A percentile compares a stretch with the other conserved stretches of the same genome.
Evolutionary conservation across 2,113 vertebrate genomes (phyloP).

Genomic region (Colistium nudipinnis): DNA sequence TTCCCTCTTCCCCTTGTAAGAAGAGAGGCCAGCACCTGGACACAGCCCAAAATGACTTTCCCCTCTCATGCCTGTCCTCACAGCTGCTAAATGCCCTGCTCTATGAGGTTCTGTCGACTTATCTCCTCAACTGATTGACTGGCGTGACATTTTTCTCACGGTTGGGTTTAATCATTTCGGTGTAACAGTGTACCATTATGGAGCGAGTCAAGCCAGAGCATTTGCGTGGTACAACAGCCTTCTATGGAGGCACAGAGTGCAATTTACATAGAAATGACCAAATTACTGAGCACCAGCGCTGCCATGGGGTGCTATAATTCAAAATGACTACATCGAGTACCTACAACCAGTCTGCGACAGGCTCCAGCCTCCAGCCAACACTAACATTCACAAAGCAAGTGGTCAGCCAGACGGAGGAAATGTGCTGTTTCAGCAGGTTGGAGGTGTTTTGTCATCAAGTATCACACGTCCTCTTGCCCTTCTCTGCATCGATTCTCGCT

Average conservation of each 20-base stretch:
- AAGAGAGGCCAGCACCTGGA: conserved; percentile 54
- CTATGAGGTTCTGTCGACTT: conserved; percentile 29
- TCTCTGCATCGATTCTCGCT: conserved; percentile 67
- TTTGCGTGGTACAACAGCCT: conserved; percentile 53
- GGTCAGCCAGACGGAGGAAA: conserved; percentile 63
- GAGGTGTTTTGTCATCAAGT: conserved; percentile 74
- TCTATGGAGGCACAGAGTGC: conserved; percentile 54
- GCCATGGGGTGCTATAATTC: conserved; percentile 66
- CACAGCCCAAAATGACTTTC: conserved; percentile 53
- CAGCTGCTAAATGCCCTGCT: conserved; percentile 23
- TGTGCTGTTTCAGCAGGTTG: conserved; percentile 74
- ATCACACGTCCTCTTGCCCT: conserved; percentile 64
- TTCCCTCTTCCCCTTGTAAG: conserved; percentile 33
- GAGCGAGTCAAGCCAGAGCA: conserved; percentile 37
- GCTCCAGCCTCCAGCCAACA: conserved; percentile 50
- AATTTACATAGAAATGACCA: conserved; percentile 82
- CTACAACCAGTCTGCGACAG: conserved; percentile 29
- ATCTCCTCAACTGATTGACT: conserved; percentile 59
- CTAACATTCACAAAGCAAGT: conserved; percentile 59
- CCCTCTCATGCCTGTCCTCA: conserved; percentile 42
- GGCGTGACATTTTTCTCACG: conserved; percentile 52
- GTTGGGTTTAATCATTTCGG: conserved; percentile 62
- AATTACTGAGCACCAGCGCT: conserved; percentile 64
- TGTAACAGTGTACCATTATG: conserved; percentile 47
- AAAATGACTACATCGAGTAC: conserved; percentile 54